phyloP scores from a whole-genome alignment of 2,113 vertebrate genomes.

The Cynocephalus volans region DNA sequence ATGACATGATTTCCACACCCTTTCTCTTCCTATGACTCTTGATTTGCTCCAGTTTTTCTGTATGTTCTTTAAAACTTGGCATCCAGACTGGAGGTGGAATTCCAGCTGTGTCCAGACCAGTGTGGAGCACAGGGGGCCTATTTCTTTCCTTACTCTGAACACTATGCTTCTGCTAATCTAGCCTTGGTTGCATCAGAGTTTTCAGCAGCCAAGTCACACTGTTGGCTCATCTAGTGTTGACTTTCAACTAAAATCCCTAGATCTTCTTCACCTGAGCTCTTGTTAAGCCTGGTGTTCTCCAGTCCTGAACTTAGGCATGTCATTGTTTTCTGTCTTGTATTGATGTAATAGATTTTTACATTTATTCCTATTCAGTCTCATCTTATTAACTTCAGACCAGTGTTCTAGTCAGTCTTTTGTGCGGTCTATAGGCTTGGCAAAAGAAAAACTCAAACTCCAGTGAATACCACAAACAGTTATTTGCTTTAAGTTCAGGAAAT shows the following conservation, averaged over 20 bases:
- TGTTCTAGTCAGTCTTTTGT: conserved; percentile 61
- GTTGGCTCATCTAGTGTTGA: conserved; percentile 44
- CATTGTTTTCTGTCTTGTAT: conserved; percentile 47
- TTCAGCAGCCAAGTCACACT: conserved; percentile 64
- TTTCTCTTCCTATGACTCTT: not conserved
- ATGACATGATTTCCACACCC: conserved; percentile 10
- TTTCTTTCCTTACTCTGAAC: conserved; percentile 38
- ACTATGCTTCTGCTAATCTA: conserved; percentile 62
- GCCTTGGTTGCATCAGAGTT: conserved; percentile 18
- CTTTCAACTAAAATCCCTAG: conserved; percentile 11
- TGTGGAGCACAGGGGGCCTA: not conserved
- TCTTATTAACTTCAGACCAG: conserved; percentile 67
- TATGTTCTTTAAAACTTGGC: conserved; percentile 34
- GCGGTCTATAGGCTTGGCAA: conserved; percentile 71
- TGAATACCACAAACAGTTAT: conserved; percentile 82
- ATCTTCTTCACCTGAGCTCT: conserved; percentile 55
- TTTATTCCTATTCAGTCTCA: conserved; percentile 70
- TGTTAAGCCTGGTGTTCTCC: conserved; percentile 16
- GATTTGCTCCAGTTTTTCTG: conserved; percentile 24
- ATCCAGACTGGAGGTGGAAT: not conserved
- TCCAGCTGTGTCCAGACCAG: not conserved
- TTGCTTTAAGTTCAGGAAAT: conserved; percentile 85
- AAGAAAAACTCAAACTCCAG: conserved; percentile 64
- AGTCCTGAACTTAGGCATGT: not conserved
- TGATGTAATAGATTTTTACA: conserved; percentile 61